Evolutionary conservation across 2,797 vertebrate species (phyloP).

Genomic region (Myotis findleyi): DNA sequence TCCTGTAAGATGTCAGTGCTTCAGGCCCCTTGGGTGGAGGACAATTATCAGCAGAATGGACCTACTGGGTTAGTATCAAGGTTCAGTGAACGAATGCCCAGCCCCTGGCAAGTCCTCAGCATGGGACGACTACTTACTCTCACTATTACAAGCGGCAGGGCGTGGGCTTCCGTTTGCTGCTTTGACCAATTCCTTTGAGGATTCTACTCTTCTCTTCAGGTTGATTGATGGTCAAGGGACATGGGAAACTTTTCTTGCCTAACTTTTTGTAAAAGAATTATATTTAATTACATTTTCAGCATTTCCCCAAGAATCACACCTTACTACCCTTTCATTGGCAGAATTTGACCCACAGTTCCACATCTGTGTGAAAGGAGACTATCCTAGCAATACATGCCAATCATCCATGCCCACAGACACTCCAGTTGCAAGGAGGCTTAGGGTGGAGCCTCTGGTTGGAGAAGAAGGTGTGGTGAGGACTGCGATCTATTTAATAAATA

Average conservation of each 20-base stretch:
- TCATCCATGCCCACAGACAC: rapidly evolving
- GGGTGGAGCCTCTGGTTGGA: not conserved
- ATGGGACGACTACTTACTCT: rapidly evolving
- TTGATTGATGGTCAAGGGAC: not conserved
- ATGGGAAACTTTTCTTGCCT: not conserved
- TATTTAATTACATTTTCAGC: not conserved
- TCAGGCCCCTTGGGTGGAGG: not conserved
- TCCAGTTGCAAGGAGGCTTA: not conserved
- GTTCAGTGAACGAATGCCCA: rapidly evolving
- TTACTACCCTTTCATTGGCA: not conserved
- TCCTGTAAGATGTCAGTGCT: no score
- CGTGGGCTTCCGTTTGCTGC: rapidly evolving
- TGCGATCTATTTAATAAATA: not conserved
- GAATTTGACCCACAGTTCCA: not conserved
- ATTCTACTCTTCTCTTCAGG: not conserved
- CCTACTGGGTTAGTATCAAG: rapidly evolving
- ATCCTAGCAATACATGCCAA: not conserved
- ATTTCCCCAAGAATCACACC: not conserved
- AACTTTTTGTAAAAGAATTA: not conserved
- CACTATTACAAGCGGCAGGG: rapidly evolving
- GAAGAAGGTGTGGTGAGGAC: not conserved
- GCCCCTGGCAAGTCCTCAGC: rapidly evolving
- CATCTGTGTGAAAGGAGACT: not conserved
- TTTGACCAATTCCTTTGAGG: not conserved
- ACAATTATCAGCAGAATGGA: no score